phyloP scores from a whole-genome alignment of 2,888 invertebrate genomes.

The Allygus modestus region DNA sequence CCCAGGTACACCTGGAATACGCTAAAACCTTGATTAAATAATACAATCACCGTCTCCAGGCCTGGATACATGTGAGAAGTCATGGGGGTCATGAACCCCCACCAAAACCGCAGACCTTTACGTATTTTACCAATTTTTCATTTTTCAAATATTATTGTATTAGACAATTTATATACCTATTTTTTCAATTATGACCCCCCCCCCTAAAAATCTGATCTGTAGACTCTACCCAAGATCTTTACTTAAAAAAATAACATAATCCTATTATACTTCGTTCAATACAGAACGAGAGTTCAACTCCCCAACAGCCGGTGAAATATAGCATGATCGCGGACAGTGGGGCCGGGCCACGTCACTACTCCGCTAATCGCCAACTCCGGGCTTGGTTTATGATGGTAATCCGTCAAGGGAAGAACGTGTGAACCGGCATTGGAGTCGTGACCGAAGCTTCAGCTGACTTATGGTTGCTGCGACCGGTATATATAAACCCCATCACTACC shows the following conservation, averaged over 20 bases:
- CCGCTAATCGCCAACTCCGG: background rate
- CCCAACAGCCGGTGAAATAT: background rate
- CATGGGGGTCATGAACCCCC: too few species aligned
- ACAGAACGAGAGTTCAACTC: background rate
- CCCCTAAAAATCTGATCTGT: background rate
- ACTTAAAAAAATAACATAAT: too few species aligned
- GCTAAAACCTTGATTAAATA: too few species aligned
- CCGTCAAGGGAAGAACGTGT: slow-evolving; percentile 27
- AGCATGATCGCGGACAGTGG: too few species aligned
- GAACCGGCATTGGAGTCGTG: slow-evolving; percentile 32
- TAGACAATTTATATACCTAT: too few species aligned
- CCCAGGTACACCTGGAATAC: too few species aligned
- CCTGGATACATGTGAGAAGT: too few species aligned
- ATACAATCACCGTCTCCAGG: too few species aligned
- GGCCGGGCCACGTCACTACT: background rate
- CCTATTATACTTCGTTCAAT: background rate
- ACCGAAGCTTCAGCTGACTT: background rate
- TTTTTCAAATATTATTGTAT: too few species aligned
- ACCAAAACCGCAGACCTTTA: too few species aligned
- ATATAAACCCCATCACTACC: too few species aligned
- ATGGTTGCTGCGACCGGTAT: background rate
- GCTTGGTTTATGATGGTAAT: slow-evolving; percentile 18
- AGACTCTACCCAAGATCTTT: background rate
- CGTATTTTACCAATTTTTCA: too few species aligned
- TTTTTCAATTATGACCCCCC: background rate